A percentile compares a stretch with the other conserved stretches of the same genome.
phyloP scores from a whole-genome alignment of 2,888 invertebrate species.

The Polydrusus tereticollis region DNA sequence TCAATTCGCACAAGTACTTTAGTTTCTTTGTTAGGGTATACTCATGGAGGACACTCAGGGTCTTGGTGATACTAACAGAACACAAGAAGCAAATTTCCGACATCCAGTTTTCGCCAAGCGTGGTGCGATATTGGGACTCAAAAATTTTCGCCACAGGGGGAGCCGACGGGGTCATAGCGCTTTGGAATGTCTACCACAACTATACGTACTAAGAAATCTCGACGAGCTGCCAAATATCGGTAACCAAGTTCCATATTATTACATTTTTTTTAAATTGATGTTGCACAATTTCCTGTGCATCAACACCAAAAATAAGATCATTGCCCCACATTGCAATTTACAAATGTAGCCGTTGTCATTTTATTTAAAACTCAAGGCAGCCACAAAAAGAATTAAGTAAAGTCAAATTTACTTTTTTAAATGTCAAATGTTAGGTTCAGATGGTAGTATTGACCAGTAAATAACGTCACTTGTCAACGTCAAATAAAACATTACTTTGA shows the following conservation, averaged over 20 bases:
- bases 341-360: too few relatives aligned
- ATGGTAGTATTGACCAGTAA: too few relatives aligned
- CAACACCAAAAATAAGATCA: constrained; percentile 2
- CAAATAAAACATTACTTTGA: too few relatives aligned
- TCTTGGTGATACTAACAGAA: constrained; percentile 80
- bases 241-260: not conserved
- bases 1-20: not conserved
- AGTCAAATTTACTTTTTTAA: too few relatives aligned
- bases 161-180: constrained; percentile 80
- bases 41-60: constrained; percentile 82
- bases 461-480: too few relatives aligned
- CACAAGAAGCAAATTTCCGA: constrained; percentile 81
- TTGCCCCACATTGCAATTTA: too few relatives aligned
- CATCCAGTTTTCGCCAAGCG: constrained; percentile 76
- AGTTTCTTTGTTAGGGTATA: constrained; percentile 72
- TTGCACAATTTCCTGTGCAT: not conserved
- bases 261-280: not conserved
- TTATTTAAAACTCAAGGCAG: too few relatives aligned
- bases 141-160: constrained; percentile 83
- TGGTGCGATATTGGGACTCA: constrained; percentile 78
- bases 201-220: constrained; percentile 34
- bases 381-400: too few relatives aligned
- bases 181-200: constrained; percentile 84
- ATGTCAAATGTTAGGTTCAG: too few relatives aligned
- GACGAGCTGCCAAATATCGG: not conserved